These are phyloP conservation scores for Tetropium fuscum DNA, from an alignment of 2,888 invertebrate species.

Conservation along the genomic window DNA sequence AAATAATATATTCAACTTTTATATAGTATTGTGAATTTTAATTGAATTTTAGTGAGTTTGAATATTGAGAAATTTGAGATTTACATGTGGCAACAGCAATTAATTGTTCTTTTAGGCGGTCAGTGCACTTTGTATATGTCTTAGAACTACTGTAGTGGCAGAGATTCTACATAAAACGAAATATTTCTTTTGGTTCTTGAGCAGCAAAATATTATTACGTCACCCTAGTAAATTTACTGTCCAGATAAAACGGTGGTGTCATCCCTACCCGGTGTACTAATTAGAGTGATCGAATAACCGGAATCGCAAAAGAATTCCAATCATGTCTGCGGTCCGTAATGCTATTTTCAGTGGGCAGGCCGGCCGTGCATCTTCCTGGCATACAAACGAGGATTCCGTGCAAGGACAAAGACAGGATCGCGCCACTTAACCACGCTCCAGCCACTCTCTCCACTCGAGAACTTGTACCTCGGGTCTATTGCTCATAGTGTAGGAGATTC, in stretches of 20 bases:
- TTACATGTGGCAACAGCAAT: no score
- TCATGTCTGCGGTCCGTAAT: conserved; percentile 56
- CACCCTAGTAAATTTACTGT: no score
- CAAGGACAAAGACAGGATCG: conserved; percentile 54
- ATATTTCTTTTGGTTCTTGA: not conserved
- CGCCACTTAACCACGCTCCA: conserved; percentile 62
- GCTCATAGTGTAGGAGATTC: conserved; percentile 16
- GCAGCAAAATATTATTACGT: not conserved
- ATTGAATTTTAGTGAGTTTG: no score
- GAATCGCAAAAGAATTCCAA: conserved; percentile 47
- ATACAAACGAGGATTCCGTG: conserved; percentile 56
- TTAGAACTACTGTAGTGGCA: no score
- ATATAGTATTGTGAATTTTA: no score
- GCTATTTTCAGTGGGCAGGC: conserved; percentile 56
- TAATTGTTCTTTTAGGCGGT: no score
- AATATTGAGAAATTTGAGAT: no score
- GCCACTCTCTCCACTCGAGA: conserved; percentile 40
- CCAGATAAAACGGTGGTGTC: no score
- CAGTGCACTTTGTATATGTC: no score
- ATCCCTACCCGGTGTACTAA: conserved; percentile 8
- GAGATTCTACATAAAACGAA: no score
- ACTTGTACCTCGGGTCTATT: conserved; percentile 3
- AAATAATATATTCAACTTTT: no score
- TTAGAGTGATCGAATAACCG: conserved; percentile 22
- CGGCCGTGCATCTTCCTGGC: conserved; percentile 51